These are phyloP conservation scores for Idaea biselata DNA, from an alignment of 2,888 invertebrate genomes.

Conservation along the genomic window DNA sequence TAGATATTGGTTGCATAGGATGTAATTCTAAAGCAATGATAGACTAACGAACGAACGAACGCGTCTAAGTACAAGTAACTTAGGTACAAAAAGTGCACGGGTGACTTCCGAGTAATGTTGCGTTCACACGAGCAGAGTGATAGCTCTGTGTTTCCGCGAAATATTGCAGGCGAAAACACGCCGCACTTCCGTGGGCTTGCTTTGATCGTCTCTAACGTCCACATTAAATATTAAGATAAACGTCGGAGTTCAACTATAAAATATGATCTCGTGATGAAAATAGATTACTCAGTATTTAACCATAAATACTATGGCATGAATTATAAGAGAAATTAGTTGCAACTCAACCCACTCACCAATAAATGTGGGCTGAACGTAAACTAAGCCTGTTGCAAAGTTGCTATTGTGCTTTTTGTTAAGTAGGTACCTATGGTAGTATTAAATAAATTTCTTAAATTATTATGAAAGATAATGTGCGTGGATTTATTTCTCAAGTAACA, in stretches of 20 bases:
- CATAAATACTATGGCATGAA: neutral
- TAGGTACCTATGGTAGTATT: neutral
- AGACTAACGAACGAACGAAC: too few species aligned
- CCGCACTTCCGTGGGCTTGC: slow-evolving; percentile 40
- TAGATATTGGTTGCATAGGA: too few species aligned
- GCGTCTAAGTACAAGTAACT: neutral
- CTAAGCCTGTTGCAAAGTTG: neutral
- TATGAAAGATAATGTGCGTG: slow-evolving; percentile 4
- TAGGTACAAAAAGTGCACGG: slow-evolving; percentile 30
- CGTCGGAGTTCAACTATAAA: slow-evolving; percentile 23
- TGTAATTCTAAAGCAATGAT: neutral
- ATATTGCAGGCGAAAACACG: slow-evolving; percentile 54
- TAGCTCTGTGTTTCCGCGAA: slow-evolving; percentile 58
- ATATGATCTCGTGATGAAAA: slow-evolving; percentile 25
- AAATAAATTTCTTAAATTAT: neutral
- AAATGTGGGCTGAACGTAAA: neutral
- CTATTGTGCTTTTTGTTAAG: neutral
- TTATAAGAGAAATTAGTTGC: neutral
- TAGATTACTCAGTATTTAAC: slow-evolving; percentile 10
- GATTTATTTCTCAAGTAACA: slow-evolving; percentile 28
- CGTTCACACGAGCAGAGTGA: slow-evolving; percentile 42
- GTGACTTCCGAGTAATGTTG: slow-evolving; percentile 47
- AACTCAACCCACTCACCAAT: neutral
- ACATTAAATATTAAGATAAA: slow-evolving; percentile 26
- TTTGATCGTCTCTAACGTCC: slow-evolving; percentile 42